A percentile compares a stretch with the other conserved stretches of the same genome.
phyloP scores from a whole-genome alignment of 2,113 vertebrate species.

The Catharus bicknelli region DNA sequence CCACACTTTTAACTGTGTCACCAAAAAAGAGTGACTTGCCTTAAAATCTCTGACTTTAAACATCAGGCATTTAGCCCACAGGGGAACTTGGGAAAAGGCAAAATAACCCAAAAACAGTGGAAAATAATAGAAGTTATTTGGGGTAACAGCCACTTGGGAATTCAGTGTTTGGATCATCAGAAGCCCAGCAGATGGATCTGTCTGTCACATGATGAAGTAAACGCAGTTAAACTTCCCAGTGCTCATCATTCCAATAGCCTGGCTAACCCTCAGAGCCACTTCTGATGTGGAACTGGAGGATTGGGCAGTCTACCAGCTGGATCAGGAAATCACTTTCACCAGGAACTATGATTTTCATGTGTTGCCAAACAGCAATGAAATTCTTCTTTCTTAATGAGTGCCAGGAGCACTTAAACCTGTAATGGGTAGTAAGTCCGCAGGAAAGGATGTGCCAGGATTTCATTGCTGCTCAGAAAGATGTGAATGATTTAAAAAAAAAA shows the following conservation, averaged over 20 bases:
- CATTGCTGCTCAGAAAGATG: neutral
- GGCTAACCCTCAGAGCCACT: neutral
- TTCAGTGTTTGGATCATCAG: neutral
- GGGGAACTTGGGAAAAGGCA: neutral
- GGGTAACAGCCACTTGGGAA: neutral
- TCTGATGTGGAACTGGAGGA: neutral
- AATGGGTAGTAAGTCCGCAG: too few relatives aligned
- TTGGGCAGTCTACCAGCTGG: neutral
- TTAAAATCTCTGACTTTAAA: neutral
- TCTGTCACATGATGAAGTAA: neutral
- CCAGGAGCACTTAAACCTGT: neutral
- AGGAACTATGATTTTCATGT: neutral
- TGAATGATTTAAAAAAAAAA: neutral
- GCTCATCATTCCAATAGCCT: neutral
- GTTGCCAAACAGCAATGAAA: neutral
- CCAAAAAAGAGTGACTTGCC: neutral
- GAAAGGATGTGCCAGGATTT: neutral
- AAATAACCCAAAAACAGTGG: neutral
- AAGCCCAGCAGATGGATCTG: neutral
- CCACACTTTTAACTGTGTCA: neutral
- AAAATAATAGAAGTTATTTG: neutral
- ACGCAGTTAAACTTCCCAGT: neutral
- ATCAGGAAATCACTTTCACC: neutral
- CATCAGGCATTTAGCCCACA: neutral
- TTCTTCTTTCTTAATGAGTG: neutral